Base-by-base conservation (phyloP, 1,140 invertebrate species). In the Asbolus verrucosus region DNA sequence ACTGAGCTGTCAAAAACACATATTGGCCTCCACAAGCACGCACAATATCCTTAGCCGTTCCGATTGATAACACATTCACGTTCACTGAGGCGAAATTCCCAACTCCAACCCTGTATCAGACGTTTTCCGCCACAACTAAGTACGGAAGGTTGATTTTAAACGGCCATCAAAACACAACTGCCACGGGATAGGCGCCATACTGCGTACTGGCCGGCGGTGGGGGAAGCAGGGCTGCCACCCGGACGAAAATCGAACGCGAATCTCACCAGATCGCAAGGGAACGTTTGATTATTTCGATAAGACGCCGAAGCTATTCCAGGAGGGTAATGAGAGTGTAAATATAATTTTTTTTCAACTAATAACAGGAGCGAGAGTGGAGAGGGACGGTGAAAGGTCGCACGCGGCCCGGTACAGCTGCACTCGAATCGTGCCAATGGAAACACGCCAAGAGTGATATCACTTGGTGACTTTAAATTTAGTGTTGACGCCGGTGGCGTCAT, bases 161-260 rank as follows among this genome's bases (percentile, higher is more conserved):
- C 9, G 24, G 60, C 63, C 13, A 70, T 30, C 69, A 50, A 36
- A 46, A 54, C 62, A 70, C 27, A 62, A 66, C 19, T 65, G 43
- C 46, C 36, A 70, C 69, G 46, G 33, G n/a, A 66, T 14, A 54
- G 63, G 39, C 63, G 69, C 69, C 69, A 70, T 70, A 21, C 39
- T 70, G 62, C 13, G 9, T 39, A 41, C 41, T 62, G 16, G 19
- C 2, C 5, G 21, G 13, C 15, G 41, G 69, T 30, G 50, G 61
- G 63, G 41, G 69, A 15, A 66, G n/a, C 33, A 50, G 8, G n/a
- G 33, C n/a, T n/a, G 16, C 13, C 41, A 39, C 9, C 24, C 24
- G 24, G 13, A 19, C 30, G 9, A n/a, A 41, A 8, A 24, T 27
- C 13, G 19, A 6, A 6, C 9, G n/a, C 9, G 18, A 19, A 9